Conservation (phyloP, 2,888 invertebrate genomes). For the Netelia melanura region DNA sequence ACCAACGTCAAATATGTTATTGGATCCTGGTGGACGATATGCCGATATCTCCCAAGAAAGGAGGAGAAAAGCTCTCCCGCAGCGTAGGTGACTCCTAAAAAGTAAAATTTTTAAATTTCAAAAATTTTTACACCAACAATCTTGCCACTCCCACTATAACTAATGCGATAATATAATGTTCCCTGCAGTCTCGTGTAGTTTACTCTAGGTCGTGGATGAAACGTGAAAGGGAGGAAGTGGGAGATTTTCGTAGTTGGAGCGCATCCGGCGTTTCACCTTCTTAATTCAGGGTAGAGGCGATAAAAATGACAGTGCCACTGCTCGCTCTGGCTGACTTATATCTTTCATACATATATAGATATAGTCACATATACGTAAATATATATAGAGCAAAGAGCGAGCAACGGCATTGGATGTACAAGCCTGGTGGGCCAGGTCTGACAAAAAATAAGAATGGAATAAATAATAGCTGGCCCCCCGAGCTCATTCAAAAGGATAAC, state of each 20-base stretch:
- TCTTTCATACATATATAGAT: conserved; percentile 76
- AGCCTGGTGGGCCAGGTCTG: conserved; percentile 73
- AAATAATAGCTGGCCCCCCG: conserved; percentile 83
- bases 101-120: conserved; percentile 3
- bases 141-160: conserved; percentile 48
- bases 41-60: conserved; percentile 38
- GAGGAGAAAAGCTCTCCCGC: conserved; percentile 12
- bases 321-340: conserved; percentile 83
- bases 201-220: conserved; percentile 51
- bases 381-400: conserved; percentile 38
- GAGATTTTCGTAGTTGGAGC: conserved; percentile 70
- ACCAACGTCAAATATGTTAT: conserved; percentile 82
- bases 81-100: conserved; percentile 21
- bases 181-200: conserved; percentile 40
- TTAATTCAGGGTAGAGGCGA: conserved; percentile 84
- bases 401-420: conserved; percentile 64
- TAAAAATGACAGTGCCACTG: conserved; percentile 85
- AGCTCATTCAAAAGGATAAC: conserved; percentile 84
- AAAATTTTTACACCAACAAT: not conserved
- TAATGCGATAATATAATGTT: conserved; percentile 60
- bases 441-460: conserved; percentile 84
- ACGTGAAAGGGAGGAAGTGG: conserved; percentile 64
- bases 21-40: conserved; percentile 78
- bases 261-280: conserved; percentile 80
- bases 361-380: conserved; percentile 69